phyloP scores from a whole-genome alignment of 1,140 invertebrate genomes.

The Littorina saxatilis region DNA sequence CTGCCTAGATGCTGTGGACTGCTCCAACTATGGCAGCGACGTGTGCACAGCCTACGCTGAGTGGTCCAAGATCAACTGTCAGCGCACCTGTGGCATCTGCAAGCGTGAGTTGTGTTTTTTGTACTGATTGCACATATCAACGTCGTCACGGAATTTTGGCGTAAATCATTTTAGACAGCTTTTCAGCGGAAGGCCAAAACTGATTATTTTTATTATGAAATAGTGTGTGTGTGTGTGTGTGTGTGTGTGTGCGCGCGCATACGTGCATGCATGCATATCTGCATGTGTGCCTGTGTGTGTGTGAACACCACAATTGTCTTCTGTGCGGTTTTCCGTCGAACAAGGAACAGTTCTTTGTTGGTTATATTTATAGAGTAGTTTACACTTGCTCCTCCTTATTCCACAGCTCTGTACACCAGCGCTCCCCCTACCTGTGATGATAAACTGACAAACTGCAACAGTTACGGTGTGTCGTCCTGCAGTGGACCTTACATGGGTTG shows the following conservation, averaged over 20 bases:
- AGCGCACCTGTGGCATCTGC: constrained; percentile 60
- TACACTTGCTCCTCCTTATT: neutral
- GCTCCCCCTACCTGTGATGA: constrained; percentile 56
- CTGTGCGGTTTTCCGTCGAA: neutral
- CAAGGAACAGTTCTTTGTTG: neutral
- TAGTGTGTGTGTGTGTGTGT: neutral
- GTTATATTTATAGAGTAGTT: too few relatives aligned
- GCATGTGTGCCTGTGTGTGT: too few relatives aligned
- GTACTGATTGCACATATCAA: neutral
- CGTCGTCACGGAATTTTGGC: too few relatives aligned
- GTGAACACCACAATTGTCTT: too few relatives aligned
- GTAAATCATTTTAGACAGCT: too few relatives aligned
- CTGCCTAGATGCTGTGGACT: constrained; percentile 57
- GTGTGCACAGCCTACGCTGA: constrained; percentile 55
- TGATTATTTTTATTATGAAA: too few relatives aligned
- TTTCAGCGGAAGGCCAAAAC: too few relatives aligned
- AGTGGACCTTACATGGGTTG: constrained; percentile 50
- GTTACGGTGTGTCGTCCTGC: constrained; percentile 56
- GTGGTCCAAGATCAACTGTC: constrained; percentile 64
- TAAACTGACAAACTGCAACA: constrained; percentile 50
- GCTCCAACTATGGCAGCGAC: constrained; percentile 52
- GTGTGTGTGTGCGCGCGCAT: constrained; percentile 5
- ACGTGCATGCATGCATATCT: neutral
- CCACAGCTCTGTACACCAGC: constrained; percentile 46
- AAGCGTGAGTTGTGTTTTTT: constrained; percentile 42